Evolutionary conservation across 2,888 invertebrate species (phyloP), one percentile per base, ranked within the genome.

Genomic region (Drosophila meridiana): DNA sequence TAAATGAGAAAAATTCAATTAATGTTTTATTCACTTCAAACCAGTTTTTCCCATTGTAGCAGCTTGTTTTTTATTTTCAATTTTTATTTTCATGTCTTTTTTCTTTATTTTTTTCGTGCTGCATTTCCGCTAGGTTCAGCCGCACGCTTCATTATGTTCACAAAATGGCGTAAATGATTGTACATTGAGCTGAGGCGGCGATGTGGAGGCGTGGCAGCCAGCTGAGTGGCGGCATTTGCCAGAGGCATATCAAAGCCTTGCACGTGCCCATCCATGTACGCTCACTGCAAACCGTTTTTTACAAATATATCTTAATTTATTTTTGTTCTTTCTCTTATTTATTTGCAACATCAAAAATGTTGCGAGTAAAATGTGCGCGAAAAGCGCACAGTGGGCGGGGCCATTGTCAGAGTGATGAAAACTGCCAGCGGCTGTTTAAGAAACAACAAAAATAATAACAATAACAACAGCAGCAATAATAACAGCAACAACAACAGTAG

Each of bases 71-170:
- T 20, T 7, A 0, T n/a, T 14, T 40, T 14, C n/a, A n/a, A n/a
- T 14, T n/a, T 42, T 20, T 20, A 3, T 4, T 26, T 43, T 43
- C n/a, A n/a, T n/a, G n/a, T n/a, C n/a, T n/a, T n/a, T 4, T 43
- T 43, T 8, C 0, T 42, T 45, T 11, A 5, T 2, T 9, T 48
- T 63, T 43, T 56, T 38, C 14, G 32, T 32, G 34, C 5, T 42
- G 56, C 56, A 56, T 61, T 57, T 65, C 50, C 55, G 58, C 50
- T 50, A 20, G 57, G 43, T 53, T 47, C 38, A 42, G 52, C 48
- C 32, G 32, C 66, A 38, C 69, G 63, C 79, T 78, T 78, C 79
- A 78, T 78, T 82, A 74, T 57, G 50, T 52, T 30, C 58, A 48
- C 52, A 66, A 52, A 79, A 52, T 52, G 61, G 38, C 26, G 50